Evolutionary conservation across 64 coral and sea anemone genomes (phyloP), one percentile per base, ranked within the genome.

Genomic region (Stylophora pistillata): DNA sequence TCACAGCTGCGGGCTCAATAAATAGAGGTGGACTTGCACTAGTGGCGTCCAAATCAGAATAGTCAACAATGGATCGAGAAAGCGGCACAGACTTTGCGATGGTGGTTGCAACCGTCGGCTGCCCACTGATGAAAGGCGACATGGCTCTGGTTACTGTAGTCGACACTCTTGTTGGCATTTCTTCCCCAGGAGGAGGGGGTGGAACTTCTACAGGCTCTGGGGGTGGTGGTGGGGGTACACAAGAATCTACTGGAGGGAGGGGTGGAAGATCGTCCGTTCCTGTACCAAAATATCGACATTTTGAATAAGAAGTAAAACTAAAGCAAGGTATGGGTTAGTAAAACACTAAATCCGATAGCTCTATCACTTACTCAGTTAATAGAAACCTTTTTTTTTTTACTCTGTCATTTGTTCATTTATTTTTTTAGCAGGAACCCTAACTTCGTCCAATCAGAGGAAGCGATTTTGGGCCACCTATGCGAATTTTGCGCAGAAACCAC

Each of bases 181-280:
- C 89, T 1, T 91, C 89, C 15, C 56, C 71, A 60, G 89, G 89
- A 33, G 89, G 89, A 52, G 79, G 89, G 56, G 89, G 89, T 65
- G 89, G 89, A 54, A 60, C 79, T 85, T 91, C 89, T 54, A 55
- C 56, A 41, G 89, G 89, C 59, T 80, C 89, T 53, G 89, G 89
- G 54, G 89, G 89, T 73, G 79, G 89, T 4, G 89, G 89, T 63
- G 89, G 89, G 18, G 89, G 89, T 30, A 55, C 56, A 28, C 79
- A 54, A 7, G 78, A 82, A 68, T 91, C 89, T 4, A 71, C 80
- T 7, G 89, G 89, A 17, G 89, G 89, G 53, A 91, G 89, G 1
- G 89, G 89, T 31, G 89, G 89, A 52, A 85, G 70, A 28, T 84
- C 80, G 32, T 91, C 89, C 13, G 80, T 84, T 53, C 80, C 80